These are phyloP conservation scores for Acrocephalus kingi DNA, from an alignment of 2,113 vertebrate genomes.

Conservation along the genomic window DNA sequence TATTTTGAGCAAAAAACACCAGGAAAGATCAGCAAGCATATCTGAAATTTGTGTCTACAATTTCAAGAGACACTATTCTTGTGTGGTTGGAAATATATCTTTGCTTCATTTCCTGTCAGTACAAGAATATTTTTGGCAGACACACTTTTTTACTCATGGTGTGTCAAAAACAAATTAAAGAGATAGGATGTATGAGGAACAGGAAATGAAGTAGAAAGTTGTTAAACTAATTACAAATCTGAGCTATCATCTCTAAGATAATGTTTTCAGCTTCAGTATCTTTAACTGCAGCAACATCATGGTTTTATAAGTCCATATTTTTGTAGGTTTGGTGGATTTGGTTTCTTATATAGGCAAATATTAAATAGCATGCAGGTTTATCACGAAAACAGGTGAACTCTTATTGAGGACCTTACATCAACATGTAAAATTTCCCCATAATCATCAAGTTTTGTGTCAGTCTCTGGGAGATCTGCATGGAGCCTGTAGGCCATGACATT, in stretches of 20 bases:
- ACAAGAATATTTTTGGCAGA: background rate
- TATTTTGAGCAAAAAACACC: background rate
- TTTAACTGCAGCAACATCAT: background rate
- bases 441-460: background rate
- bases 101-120: background rate
- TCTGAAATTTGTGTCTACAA: background rate
- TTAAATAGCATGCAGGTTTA: background rate
- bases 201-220: background rate
- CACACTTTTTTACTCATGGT: background rate
- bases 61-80: background rate
- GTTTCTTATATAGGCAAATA: background rate
- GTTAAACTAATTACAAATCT: background rate
- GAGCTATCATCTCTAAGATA: background rate
- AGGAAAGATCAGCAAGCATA: background rate
- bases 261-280: background rate
- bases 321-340: background rate
- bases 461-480: background rate
- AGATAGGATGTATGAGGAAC: background rate
- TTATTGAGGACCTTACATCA: background rate
- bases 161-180: background rate
- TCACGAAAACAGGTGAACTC: background rate
- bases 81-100: background rate
- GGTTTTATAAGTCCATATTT: background rate
- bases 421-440: rapidly evolving
- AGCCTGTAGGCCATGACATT: background rate